These are phyloP conservation scores for Eupsilia transversa DNA, from an alignment of 2,888 invertebrate species.

Conservation along the genomic window DNA sequence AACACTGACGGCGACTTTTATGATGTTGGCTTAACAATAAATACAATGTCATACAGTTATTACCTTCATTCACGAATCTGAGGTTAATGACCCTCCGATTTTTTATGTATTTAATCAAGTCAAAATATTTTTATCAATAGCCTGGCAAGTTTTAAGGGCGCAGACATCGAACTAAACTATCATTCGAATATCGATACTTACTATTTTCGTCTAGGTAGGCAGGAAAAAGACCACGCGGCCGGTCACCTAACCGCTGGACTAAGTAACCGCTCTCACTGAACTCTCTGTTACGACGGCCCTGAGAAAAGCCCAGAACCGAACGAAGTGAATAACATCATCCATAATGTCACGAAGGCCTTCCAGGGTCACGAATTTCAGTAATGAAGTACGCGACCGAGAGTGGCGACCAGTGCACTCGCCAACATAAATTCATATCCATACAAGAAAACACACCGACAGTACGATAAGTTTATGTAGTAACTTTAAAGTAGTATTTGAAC, in stretches of 20 bases:
- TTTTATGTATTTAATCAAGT: background rate
- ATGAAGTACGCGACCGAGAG: no score
- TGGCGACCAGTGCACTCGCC: background rate
- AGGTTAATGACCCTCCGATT: background rate
- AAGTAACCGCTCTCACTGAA: no score
- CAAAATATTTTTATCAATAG: background rate
- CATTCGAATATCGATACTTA: background rate
- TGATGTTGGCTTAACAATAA: slow-evolving; percentile 1
- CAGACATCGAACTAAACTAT: background rate
- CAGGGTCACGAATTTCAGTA: no score
- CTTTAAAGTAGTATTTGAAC: background rate
- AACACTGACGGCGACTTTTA: background rate
- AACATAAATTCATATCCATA: background rate
- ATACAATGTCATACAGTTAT: slow-evolving; percentile 19
- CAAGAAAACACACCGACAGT: background rate
- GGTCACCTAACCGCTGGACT: no score
- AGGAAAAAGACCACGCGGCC: no score
- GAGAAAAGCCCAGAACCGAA: no score
- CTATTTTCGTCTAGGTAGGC: background rate
- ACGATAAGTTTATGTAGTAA: background rate
- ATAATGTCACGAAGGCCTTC: no score
- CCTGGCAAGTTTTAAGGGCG: background rate
- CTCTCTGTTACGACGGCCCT: no score
- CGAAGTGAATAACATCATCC: no score
- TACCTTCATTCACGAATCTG: background rate